Base-by-base conservation (phyloP, 2,113 vertebrate species). In the Cyprinodon brontotheroides region DNA sequence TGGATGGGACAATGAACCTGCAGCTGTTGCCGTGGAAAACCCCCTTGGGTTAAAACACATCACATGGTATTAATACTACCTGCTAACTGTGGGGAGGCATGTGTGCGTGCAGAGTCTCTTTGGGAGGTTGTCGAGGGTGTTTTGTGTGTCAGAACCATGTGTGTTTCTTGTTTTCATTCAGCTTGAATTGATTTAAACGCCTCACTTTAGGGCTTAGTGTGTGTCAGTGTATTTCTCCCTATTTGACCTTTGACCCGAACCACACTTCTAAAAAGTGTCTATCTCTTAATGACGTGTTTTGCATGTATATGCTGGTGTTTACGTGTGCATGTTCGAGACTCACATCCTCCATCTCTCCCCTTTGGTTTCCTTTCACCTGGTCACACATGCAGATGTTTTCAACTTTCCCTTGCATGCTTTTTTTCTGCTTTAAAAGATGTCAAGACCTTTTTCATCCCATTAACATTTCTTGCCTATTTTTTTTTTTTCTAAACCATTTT, bases 331-430 rank as follows among this genome's bases (percentile, higher is more conserved):
- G 61, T 48, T 20, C 37, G 12, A 17, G 72, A 65, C 50, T 72
- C 59, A 65, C 61, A 68, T 75, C 66, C 60, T 78, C 12, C 37
- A 17, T 63, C 53, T 68, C 61, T 13, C 53, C 66, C 67, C 76
- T 75, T 5, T 14, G 20, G 36, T 74, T 66, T 80, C 40, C 61
- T 66, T 67, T 90, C 85, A 83, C 88, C 88, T 88, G 80, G 60
- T 65, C n/a, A 75, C 82, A 91, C 86, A 83, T 85, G 74, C 89
- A 92, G 89, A 89, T 90, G 86, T 90, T 85, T 80, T 67, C 76
- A 80, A 59, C 73, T 66, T 45, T 61, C 48, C n/a, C 11, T n/a
- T 11, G 11, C 50, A 3, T 48, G 13, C 36, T 50, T 15, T 59
- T 29, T n/a, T 29, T 29, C 5, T 57, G 10, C 72, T 39, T 45